Percentiles rank a stretch among this genome's conserved stretches.
These are phyloP conservation scores for Masticophis lateralis DNA, from an alignment of 2,797 vertebrate genomes.

Conservation along the genomic window DNA sequence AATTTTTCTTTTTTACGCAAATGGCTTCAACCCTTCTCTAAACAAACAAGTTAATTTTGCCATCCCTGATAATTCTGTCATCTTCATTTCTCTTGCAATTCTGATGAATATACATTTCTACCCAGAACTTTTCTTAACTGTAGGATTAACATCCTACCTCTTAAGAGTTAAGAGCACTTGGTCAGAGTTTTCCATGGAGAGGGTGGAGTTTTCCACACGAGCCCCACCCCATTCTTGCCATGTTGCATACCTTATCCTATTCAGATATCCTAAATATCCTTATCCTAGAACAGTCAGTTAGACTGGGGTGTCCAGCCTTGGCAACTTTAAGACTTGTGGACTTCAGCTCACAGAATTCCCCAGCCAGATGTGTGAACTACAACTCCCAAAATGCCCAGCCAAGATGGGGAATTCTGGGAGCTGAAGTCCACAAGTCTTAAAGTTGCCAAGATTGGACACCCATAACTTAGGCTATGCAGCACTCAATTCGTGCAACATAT, in stretches of 20 bases:
- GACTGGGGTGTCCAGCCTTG: not conserved
- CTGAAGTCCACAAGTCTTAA: not conserved
- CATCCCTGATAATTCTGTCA: not conserved
- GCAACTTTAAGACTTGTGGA: not conserved
- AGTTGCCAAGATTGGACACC: not conserved
- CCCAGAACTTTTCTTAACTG: not conserved
- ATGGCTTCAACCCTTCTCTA: not conserved
- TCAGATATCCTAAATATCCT: not conserved
- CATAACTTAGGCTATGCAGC: not conserved
- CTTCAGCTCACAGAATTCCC: not conserved
- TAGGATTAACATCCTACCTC: not conserved
- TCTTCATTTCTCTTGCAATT: not conserved
- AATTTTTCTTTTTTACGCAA: not conserved
- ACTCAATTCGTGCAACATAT: not conserved
- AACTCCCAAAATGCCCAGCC: too few species aligned
- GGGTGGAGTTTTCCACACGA: not conserved
- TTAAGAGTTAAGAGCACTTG: not conserved
- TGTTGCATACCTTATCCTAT: not conserved
- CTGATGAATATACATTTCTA: not conserved
- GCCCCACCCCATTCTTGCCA: not conserved
- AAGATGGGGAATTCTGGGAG: too few species aligned
- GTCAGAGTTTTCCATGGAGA: not conserved
- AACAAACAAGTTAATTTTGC: not conserved
- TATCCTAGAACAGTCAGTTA: not conserved
- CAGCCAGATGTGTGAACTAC: not conserved